Evolutionary conservation across 2,113 vertebrate genomes (phyloP).

Genomic region (Cariama cristata): DNA sequence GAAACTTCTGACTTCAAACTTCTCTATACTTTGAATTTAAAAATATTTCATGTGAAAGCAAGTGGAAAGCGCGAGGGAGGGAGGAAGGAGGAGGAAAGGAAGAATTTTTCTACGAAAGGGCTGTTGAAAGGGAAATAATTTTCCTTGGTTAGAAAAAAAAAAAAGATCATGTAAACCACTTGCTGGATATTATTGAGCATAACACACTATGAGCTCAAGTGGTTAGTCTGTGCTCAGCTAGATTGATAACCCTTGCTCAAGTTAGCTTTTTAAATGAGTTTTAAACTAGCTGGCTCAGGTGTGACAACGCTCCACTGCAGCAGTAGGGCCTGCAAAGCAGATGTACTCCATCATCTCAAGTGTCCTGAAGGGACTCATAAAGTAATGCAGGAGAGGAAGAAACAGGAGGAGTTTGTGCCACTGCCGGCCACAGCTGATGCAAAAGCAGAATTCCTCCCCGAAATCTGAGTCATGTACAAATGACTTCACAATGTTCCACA

Average conservation of each 20-base stretch:
- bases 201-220: neutral
- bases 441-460: constrained; percentile 18
- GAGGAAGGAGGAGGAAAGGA: neutral
- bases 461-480: constrained; percentile 17
- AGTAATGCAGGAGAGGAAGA: constrained; percentile 4
- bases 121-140: constrained; percentile 37
- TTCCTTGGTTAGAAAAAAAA: neutral
- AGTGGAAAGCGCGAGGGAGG: neutral
- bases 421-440: neutral
- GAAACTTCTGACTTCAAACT: neutral
- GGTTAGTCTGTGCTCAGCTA: neutral
- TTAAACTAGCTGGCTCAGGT: constrained; percentile 45
- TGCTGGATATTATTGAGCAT: neutral
- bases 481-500: neutral
- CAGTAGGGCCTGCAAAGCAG: constrained; percentile 30
- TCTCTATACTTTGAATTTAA: constrained; percentile 23
- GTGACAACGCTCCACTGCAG: constrained; percentile 1
- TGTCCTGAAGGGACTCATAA: constrained; percentile 45
- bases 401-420: neutral
- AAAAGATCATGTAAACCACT: neutral
- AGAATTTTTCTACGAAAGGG: neutral
- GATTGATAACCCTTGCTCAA: neutral
- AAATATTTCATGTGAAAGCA: constrained; percentile 12
- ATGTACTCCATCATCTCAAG: constrained; percentile 39
- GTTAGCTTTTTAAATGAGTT: constrained; percentile 25